Evolutionary conservation across 2,888 invertebrate genomes (phyloP), one percentile per base, ranked within the genome.

Genomic region (Elegia similella): DNA sequence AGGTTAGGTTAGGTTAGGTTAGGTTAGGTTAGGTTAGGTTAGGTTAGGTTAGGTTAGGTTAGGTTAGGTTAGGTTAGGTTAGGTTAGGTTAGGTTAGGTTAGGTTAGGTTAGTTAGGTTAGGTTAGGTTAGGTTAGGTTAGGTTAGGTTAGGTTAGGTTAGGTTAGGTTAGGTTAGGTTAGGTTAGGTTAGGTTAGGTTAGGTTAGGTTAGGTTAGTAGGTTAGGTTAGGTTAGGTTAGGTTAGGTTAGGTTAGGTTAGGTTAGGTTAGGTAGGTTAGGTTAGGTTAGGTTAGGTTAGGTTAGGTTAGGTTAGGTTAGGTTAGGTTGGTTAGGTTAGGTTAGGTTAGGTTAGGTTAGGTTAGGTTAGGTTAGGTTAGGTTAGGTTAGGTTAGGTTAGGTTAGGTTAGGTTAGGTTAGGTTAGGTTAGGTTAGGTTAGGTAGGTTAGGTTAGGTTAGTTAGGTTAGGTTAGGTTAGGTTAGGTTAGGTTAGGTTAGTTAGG

Each of bases 391-490:
- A 65, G 61, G 67, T 63, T 61, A 59, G 61, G 62, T 62, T 62
- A 62, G 62, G 62, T 62, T 62, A 62, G 62, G 62, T 62, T 62
- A 60, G 62, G 62, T 62, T 62, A 62, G 61, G 62, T 66, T 67
- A 65, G 68, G 66, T 66, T 64, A 65, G 68, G 68, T 67, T 66
- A 67, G 67, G 65, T 65, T 66, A 64, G 67, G 67, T 67, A 65
- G 69, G 65, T 66, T 66, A 66, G 67, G 66, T 65, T 66, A 66
- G 66, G 68, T 65, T 65, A 65, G 66, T 67, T 67, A 65, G 67
- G 67, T 66, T 63, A 64, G 66, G 66, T 66, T 65, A 65, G 68
- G 68, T 67, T 67, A 69, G 68, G 68, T 67, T 67, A 67, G 68
- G 64, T 64, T 65, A 66, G 67, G 65, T 59, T 64, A 63, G 66